A percentile compares a stretch with the other conserved stretches of the same genome.
Conservation (phyloP, 2,888 invertebrate species). For the Scaptomyza tumidula region DNA sequence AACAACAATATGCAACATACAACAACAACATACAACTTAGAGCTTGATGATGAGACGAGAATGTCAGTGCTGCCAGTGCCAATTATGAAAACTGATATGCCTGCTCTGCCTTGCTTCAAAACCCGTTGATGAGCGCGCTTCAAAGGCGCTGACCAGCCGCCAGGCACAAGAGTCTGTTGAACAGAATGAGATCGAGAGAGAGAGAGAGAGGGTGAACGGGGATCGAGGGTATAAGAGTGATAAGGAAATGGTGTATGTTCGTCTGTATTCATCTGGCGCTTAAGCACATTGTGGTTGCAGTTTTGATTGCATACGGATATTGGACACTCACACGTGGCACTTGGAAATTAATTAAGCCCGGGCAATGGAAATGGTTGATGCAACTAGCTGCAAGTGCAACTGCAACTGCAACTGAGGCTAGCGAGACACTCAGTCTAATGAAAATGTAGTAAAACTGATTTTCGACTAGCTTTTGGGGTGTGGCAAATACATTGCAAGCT, state of each 20-base stretch:
- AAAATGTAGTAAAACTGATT: constrained; percentile 54
- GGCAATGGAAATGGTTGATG: constrained; percentile 36
- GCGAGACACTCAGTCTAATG: constrained; percentile 61
- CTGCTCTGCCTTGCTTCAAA: constrained; percentile 51
- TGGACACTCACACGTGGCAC: constrained; percentile 80
- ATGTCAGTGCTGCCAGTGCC: constrained; percentile 73
- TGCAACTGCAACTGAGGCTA: constrained; percentile 27
- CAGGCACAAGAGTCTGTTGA: constrained; percentile 1
- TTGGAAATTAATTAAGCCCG: constrained; percentile 79
- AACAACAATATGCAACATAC: constrained; percentile 6
- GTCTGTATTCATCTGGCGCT: constrained; percentile 48
- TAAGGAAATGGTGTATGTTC: constrained; percentile 13
- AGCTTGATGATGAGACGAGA: constrained; percentile 37
- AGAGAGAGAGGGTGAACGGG: constrained; percentile 1
- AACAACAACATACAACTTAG: constrained; percentile 9
- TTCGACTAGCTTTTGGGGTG: constrained; percentile 6
- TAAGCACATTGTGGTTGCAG: constrained; percentile 64
- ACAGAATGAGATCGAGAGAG: neutral
- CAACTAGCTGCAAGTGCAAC: constrained; percentile 11
- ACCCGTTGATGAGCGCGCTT: constrained; percentile 78
- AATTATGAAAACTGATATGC: constrained; percentile 81
- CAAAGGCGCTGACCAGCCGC: constrained; percentile 57
- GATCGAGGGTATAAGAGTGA: constrained; percentile 1
- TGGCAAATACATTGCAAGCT: constrained; percentile 43
- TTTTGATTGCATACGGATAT: constrained; percentile 75